Base-by-base conservation (phyloP, 2,888 invertebrate species). In the Thera britannica region DNA sequence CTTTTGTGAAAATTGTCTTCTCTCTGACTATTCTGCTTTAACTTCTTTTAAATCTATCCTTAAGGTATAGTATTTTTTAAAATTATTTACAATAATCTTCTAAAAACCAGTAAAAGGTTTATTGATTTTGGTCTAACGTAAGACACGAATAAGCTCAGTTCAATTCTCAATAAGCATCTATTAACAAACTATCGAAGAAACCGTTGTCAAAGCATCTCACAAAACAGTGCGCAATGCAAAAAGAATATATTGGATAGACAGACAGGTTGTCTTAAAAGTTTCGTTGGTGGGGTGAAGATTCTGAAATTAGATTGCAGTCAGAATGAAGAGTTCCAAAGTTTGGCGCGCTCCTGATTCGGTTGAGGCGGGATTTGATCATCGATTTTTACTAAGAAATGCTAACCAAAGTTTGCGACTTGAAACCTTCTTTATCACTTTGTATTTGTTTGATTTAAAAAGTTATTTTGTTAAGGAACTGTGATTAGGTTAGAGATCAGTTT, bases 231-330 rank as follows among this genome's bases (percentile, higher is more conserved):
- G 6, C 44, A 2, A 46, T 9, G 9, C 44, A 60, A 56, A 61
- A 62, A 46, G 60, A 68, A 52, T 54, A 63, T 71, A 73, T 69
- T 55, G 67, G 65, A 60, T 63, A 67, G 64, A 56, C 65, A 67
- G 64, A 56, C 65, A 70, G 75, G 69, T 57, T 73, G 74, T 75
- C 77, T 77, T 75, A 70, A 72, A 79, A 78, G 73, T 73, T 77
- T 75, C 75, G 74, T 74, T 70, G 23, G 64, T 62, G 63, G 63
- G 56, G 58, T 64, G 64, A 69, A 72, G 71, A 78, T 77, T 74
- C 65, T 64, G n/a, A 77, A 82, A 84, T 79, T 76, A 78, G 79
- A 79, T 84, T 79, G 72, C 70, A 73, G 68, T 75, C 73, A 71
- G 75, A 76, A 74, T 62, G 68, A 76, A 70, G 72, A 74, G 79